Conservation (phyloP, 2,888 invertebrate species). For the Perdita meconis region DNA sequence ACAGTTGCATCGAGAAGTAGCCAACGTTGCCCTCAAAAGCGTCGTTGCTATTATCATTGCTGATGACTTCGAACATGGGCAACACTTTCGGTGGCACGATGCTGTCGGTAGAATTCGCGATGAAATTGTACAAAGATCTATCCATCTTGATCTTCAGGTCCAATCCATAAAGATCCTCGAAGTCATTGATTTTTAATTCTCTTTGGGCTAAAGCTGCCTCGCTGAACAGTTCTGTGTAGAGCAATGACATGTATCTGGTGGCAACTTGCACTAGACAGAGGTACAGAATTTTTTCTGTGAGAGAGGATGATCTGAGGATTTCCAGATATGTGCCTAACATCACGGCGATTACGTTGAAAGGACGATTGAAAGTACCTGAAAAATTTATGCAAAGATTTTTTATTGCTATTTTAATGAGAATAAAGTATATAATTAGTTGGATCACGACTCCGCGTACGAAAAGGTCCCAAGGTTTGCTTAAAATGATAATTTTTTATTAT, state of each 20-base stretch:
- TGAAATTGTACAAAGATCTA: not conserved
- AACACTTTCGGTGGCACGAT: not conserved
- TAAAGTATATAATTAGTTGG: too few relatives aligned
- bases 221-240: conserved; percentile 12
- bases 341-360: conserved; percentile 3
- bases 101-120: not conserved
- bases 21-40: not conserved
- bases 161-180: not conserved
- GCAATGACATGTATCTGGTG: not conserved
- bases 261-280: conserved; percentile 5
- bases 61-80: not conserved
- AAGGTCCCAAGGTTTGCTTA: too few relatives aligned
- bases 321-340: not conserved
- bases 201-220: not conserved
- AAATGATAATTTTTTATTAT: too few relatives aligned
- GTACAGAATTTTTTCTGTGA: not conserved
- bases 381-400: too few relatives aligned
- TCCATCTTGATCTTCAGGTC: not conserved
- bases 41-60: not conserved
- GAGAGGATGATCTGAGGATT: not conserved
- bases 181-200: conserved; percentile 1
- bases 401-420: too few relatives aligned
- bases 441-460: too few relatives aligned
- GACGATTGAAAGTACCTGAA: not conserved
- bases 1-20: not conserved